A percentile compares a stretch with the other conserved stretches of the same genome.
Evolutionary conservation across 2,113 vertebrate species (phyloP).

Genomic region (Alouatta palliata): DNA sequence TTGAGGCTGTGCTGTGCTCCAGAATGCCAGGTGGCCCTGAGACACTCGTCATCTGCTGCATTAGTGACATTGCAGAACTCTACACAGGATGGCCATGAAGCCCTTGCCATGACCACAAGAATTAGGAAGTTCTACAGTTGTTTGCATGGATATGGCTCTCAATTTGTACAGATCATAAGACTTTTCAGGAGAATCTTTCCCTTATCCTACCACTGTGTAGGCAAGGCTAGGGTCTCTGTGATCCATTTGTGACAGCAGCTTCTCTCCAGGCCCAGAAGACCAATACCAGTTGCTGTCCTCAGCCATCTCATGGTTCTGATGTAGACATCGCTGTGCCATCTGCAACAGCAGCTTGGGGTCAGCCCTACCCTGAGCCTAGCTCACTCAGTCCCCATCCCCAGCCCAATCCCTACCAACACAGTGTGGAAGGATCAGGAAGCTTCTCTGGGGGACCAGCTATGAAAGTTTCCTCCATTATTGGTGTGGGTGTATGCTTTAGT

Average conservation of each 20-base stretch:
- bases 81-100: not conserved
- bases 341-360: not conserved
- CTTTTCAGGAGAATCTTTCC: not conserved
- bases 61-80: rapidly evolving
- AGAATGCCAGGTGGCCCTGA: not conserved
- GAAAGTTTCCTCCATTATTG: not conserved
- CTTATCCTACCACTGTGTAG: not conserved
- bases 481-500: rapidly evolving
- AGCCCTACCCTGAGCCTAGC: not conserved
- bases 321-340: not conserved
- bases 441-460: not conserved
- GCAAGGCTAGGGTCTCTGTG: not conserved
- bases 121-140: not conserved
- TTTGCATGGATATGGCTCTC: not conserved
- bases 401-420: no score
- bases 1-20: not conserved
- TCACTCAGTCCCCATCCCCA: not conserved
- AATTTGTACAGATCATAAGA: no score
- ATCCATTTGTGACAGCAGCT: no score
- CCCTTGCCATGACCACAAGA: not conserved
- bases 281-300: not conserved
- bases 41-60: rapidly evolving
- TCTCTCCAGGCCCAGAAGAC: not conserved
- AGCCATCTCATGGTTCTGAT: no score
- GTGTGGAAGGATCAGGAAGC: not conserved